Evolutionary conservation across 1,140 invertebrate genomes (phyloP).

Genomic region (Mactra quadrangularis): DNA sequence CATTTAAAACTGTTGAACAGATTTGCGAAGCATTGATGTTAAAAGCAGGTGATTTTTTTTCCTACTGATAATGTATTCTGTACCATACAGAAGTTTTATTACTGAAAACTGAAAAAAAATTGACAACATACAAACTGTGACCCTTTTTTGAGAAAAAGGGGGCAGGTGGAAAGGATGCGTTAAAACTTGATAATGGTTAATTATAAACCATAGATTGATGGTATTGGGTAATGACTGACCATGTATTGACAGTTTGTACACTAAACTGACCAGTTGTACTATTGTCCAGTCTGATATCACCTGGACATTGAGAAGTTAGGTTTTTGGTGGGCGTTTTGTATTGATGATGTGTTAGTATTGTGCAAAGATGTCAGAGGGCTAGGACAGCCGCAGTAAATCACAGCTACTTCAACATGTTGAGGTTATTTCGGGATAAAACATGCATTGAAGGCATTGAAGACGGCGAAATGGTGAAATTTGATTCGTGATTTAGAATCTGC

Average conservation of each 20-base stretch:
- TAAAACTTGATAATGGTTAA: slow-evolving; percentile 27
- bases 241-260: slow-evolving; percentile 27
- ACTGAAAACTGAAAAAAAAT: slow-evolving; percentile 19
- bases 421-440: neutral
- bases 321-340: neutral
- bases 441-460: slow-evolving; percentile 41
- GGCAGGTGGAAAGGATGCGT: slow-evolving; percentile 7
- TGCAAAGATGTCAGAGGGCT: neutral
- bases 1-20: neutral
- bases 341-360: neutral
- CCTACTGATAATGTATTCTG: neutral
- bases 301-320: slow-evolving; percentile 5
- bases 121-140: slow-evolving; percentile 42
- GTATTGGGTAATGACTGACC: slow-evolving; percentile 55
- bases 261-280: slow-evolving; percentile 1
- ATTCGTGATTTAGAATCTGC: neutral
- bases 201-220: neutral
- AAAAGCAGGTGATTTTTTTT: slow-evolving; percentile 2
- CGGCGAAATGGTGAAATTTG: no score
- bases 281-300: slow-evolving; percentile 41
- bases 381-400: slow-evolving; percentile 18
- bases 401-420: neutral
- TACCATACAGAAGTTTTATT: neutral
- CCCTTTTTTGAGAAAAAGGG: slow-evolving; percentile 17
- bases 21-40: neutral